Base-by-base conservation (phyloP, 2,113 vertebrate genomes). In the Carassius carassius region DNA sequence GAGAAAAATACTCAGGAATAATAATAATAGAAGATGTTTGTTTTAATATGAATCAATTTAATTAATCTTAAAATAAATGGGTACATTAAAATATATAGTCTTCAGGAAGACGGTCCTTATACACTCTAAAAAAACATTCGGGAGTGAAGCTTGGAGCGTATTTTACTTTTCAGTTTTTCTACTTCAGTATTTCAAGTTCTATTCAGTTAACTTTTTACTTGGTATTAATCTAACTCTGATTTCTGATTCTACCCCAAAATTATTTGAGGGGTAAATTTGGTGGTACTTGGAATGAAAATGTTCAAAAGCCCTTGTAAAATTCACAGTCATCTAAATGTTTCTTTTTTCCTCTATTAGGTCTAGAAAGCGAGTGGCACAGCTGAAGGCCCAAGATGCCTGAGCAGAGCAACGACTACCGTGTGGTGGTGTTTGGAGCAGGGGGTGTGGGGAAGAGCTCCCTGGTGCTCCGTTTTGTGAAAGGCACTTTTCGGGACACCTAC, bases 371-470 rank as follows among this genome's bases (percentile, higher is more conserved):
- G 84, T 75, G 82, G 90, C 83, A 86, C 77, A 85, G 91, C 88
- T 90, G 83, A 92, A 69, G 82, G 85, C 89, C 89, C 67, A 96
- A 94, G 91, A 99, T 99, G 97, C 97, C 98, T 3, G 97, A 99
- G 91, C 98, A 97, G 90, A 99, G 97, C 91, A 98, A 98, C 70
- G 98, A 99, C 82, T 99, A 99, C 92, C 96, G 97, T 0, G 98
- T 99, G 95, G 97, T 99, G 93, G 97, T 99, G 92, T 99, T 99
- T 0, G 97, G 97, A 0, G 97, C 98, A 0, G 98, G 97, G 0
- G 98, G 97, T 2, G 98, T 99, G 56, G 98, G 98, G 65, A 99
- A 99, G 93, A 99, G 97, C 93, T 99, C 98, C 5, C 92, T 99
- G 93, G 98, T 99, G 84, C 95, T 99, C 85, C 98, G 97, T 76